Percentiles rank a stretch among this genome's conserved stretches.
phyloP scores from a whole-genome alignment of 2,888 invertebrate genomes.

The Chaetoderma sp. region DNA sequence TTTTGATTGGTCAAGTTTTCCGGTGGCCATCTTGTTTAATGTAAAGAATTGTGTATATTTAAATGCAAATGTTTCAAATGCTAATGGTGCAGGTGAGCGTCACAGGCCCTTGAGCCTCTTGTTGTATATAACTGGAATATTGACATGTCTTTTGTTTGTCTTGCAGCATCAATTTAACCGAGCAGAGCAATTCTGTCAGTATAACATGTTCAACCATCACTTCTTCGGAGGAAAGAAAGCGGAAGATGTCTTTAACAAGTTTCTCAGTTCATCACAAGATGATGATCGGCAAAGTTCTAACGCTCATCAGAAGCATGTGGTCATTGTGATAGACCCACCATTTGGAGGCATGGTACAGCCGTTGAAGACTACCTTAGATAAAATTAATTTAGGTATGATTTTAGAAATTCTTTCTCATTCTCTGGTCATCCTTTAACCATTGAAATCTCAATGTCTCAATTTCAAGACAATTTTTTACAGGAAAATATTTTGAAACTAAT shows the following conservation, averaged over 20 bases:
- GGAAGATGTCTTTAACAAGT: constrained; percentile 43
- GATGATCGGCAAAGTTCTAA: constrained; percentile 48
- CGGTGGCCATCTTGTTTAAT: no score
- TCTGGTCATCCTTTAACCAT: no score
- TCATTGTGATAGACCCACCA: constrained; percentile 80
- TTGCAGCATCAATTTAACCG: constrained; percentile 69
- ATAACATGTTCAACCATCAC: constrained; percentile 91
- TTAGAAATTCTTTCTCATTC: no score
- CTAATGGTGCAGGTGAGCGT: no score
- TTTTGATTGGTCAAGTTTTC: no score
- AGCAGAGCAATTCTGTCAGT: constrained; percentile 78
- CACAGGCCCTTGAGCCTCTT: no score
- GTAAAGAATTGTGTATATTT: no score
- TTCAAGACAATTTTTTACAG: no score
- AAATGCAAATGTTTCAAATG: no score
- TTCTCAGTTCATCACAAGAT: constrained; percentile 29
- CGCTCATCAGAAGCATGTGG: constrained; percentile 62
- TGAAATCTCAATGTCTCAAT: no score
- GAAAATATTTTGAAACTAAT: no score
- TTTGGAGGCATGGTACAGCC: constrained; percentile 91
- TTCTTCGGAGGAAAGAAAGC: constrained; percentile 75
- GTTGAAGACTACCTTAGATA: constrained; percentile 77
- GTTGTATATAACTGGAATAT: background rate
- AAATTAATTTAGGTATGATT: constrained; percentile 52
- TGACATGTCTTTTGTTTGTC: constrained; percentile 9